Conservation (phyloP, 2,113 vertebrate genomes). For the Cyprinus carpio region DNA sequence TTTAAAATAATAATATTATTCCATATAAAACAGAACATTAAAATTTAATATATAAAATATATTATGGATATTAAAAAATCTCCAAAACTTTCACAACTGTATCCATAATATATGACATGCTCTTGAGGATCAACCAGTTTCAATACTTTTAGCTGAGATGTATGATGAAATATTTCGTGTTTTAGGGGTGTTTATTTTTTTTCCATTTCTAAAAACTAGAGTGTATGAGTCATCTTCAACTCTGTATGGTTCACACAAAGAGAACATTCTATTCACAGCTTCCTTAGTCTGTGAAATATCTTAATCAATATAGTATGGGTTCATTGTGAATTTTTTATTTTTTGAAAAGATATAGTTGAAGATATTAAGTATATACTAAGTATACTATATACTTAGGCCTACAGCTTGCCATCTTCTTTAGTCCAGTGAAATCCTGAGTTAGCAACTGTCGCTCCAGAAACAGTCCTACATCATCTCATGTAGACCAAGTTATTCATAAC, state of each 20-base stretch:
- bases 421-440: not conserved
- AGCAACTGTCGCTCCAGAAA: not conserved
- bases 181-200: not conserved
- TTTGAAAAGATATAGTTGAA: not conserved
- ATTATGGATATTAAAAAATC: too few species aligned
- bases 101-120: too few species aligned
- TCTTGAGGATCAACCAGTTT: not conserved
- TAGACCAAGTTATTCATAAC: not conserved
- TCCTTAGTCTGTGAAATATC: not conserved
- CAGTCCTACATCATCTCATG: not conserved
- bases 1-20: too few species aligned
- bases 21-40: too few species aligned
- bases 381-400: too few species aligned
- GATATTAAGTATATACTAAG: not conserved
- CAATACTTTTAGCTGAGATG: not conserved
- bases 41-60: too few species aligned
- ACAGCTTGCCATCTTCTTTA: too few species aligned
- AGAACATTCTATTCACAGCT: not conserved
- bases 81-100: too few species aligned
- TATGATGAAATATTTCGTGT: not conserved
- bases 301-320: not conserved
- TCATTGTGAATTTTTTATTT: not conserved
- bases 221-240: not conserved
- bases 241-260: not conserved
- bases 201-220: constrained; percentile 1